Base-by-base conservation (phyloP, 2,888 invertebrate species). In the Trypoxylon attenuatum region DNA sequence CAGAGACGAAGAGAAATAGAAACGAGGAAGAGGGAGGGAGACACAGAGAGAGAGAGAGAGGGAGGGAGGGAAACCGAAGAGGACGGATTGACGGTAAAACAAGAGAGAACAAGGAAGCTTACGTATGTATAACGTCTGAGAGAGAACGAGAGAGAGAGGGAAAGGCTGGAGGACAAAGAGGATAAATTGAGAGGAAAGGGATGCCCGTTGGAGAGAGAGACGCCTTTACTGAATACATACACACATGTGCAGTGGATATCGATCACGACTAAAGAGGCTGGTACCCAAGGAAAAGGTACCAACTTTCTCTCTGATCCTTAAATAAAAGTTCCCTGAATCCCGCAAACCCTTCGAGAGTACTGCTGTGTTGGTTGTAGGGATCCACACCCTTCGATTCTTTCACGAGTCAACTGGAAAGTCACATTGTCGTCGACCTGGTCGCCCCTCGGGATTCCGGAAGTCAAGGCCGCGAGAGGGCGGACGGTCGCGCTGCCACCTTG, bases 251-350 rank as follows among this genome's bases (percentile, higher is more conserved):
- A 58, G 50, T 56, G 71, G 71, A 78, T 80, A 81, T 81, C 77
- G 80, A 82, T 80, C 65, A 66, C 50, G 61, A 19, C 71, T 76
- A 75, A 78, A 80, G 78, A 75, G 73, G 68, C 62, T 73, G 61
- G 61, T 60, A 50, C 57, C 60, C 59, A 64, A 74, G 54, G 58
- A 56, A 55, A 59, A 42, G 57, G 54, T 52, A 10, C 33, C 50
- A 27, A 60, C 46, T 62, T 71, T 58, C 52, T 46, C 43, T 33
- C 13, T 1, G n/a, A 21, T 43, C 5, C 38, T 47, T 45, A 33
- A 46, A 45, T 43, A 15, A 41, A n/a, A 52, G 42, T 41, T 41
- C 52, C 23, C 21, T n/a, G 38, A 60, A 16, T 22, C 6, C 19
- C 27, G 4, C 8, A n/a, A n/a, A n/a, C n/a, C n/a, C n/a, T n/a